Conservation (phyloP, 1,140 invertebrate species). For the Bicyclus anynana region DNA sequence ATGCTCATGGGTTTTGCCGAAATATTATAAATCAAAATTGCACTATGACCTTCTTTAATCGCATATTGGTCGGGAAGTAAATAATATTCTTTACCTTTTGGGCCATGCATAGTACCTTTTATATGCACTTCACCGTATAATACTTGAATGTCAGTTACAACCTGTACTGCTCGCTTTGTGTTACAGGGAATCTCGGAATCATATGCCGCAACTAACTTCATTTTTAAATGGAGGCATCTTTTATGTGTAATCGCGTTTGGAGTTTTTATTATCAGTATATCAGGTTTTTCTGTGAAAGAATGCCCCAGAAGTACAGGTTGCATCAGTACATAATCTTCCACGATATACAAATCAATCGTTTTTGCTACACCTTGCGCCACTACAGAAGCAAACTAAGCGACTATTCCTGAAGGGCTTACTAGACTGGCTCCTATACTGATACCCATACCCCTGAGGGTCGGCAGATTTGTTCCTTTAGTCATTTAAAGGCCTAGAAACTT, state of each 20-base stretch:
- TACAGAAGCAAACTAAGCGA: not conserved
- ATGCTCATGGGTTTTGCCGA: not conserved
- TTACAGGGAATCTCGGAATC: conserved; percentile 4
- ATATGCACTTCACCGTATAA: not conserved
- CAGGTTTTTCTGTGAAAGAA: conserved; percentile 19
- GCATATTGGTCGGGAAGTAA: conserved; percentile 6
- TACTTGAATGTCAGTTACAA: not conserved
- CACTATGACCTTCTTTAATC: not conserved
- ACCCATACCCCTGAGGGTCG: conserved; percentile 8
- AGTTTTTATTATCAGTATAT: conserved; percentile 21
- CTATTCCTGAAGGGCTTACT: not conserved
- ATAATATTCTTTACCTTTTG: conserved; percentile 13
- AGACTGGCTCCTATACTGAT: conserved; percentile 5
- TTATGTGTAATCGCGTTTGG: conserved; percentile 9
- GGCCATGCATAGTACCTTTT: not conserved
- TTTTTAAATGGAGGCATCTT: conserved; percentile 16
- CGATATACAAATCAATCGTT: not conserved
- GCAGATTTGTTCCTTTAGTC: conserved; percentile 2
- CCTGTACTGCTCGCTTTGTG: not conserved
- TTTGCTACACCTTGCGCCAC: conserved; percentile 5
- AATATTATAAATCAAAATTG: conserved; percentile 1
- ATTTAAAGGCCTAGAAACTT: not conserved
- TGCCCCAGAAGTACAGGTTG: conserved; percentile 17
- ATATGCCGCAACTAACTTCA: conserved; percentile 1
- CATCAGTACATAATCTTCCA: conserved; percentile 9